Conservation (phyloP, 2,797 vertebrate genomes). For the Pseudotriccus pelzelni region DNA sequence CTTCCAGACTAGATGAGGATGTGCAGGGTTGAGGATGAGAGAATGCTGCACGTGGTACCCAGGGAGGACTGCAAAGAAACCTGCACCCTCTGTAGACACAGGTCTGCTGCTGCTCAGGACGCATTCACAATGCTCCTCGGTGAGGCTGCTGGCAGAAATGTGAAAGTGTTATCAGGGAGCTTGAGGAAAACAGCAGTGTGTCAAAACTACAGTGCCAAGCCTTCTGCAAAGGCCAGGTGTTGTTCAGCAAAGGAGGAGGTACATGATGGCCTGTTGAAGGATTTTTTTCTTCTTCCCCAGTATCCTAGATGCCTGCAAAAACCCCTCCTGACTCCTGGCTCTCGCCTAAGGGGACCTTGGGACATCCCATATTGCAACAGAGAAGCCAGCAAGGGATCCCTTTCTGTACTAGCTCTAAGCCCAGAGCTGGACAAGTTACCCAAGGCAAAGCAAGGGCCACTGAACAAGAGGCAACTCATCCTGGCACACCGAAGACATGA, state of each 20-base stretch:
- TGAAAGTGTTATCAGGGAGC: neutral
- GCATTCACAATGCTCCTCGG: neutral
- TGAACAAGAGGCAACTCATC: neutral
- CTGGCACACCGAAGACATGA: neutral
- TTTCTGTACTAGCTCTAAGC: neutral
- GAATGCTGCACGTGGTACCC: accelerated
- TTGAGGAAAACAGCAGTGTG: neutral
- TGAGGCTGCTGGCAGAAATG: neutral
- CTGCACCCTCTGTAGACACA: neutral
- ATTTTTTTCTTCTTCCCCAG: neutral
- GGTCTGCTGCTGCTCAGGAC: neutral
- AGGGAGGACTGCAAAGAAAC: neutral
- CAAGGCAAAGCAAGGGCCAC: neutral
- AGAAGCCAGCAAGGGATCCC: neutral
- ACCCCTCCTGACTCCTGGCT: neutral
- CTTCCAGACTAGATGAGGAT: neutral
- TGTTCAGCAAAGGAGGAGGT: neutral
- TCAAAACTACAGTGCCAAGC: neutral
- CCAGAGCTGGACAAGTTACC: neutral
- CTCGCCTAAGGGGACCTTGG: neutral
- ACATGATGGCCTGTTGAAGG: neutral
- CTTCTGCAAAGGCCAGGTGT: neutral
- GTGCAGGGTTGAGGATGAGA: neutral
- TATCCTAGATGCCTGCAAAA: neutral
- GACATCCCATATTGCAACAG: neutral